A percentile compares a stretch with the other conserved stretches of the same genome.
Conservation (phyloP, 2,797 vertebrate species). For the Silurus aristotelis region DNA sequence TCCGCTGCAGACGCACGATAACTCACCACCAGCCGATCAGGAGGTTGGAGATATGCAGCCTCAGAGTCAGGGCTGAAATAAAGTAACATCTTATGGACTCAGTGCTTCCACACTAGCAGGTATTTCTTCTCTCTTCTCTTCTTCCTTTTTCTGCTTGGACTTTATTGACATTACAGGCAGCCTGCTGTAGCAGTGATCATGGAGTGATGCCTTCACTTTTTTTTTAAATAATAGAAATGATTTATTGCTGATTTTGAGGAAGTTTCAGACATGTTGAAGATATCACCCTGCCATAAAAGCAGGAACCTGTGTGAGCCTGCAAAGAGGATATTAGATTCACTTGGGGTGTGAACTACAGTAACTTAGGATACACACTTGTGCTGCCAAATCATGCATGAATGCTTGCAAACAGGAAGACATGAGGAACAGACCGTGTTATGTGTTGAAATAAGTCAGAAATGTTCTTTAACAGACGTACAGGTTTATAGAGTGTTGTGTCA, state of each 20-base stretch:
- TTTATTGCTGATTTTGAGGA: neutral
- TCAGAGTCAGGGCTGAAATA: conserved; percentile 44
- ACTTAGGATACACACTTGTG: conserved; percentile 37
- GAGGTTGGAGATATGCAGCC: conserved; percentile 62
- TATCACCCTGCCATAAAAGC: neutral
- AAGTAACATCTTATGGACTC: conserved; percentile 59
- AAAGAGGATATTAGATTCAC: conserved; percentile 52
- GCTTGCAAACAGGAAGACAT: conserved; percentile 46
- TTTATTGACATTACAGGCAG: neutral
- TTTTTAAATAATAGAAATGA: too few relatives aligned
- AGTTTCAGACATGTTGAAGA: neutral
- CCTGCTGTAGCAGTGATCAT: neutral
- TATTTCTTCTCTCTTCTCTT: conserved; percentile 1
- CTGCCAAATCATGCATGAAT: conserved; percentile 50
- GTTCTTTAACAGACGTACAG: neutral
- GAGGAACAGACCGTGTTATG: neutral
- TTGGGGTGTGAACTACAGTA: conserved; percentile 60
- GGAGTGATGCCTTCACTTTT: neutral
- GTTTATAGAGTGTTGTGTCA: neutral
- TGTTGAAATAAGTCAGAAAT: neutral
- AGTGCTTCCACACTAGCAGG: conserved; percentile 57
- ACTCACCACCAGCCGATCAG: conserved; percentile 57
- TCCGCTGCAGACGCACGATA: conserved; percentile 67
- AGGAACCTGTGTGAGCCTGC: conserved; percentile 6
- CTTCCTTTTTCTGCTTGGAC: neutral